Conservation (phyloP, 2,797 vertebrate genomes). For the Falco naumanni region DNA sequence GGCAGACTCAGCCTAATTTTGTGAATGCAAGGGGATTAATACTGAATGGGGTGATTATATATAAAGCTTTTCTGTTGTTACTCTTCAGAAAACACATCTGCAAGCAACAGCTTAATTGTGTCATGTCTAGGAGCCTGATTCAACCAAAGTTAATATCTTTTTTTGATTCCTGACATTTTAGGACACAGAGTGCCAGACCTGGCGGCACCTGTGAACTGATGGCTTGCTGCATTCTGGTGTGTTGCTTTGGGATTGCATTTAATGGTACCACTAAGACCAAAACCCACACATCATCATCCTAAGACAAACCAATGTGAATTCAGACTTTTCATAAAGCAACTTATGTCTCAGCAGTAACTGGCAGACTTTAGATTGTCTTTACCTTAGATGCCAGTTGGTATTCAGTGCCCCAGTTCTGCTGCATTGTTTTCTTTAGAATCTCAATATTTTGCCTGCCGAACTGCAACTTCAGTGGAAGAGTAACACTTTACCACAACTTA, state of each 20-base stretch:
- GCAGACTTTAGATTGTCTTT: neutral
- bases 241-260: neutral
- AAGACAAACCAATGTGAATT: neutral
- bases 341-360: neutral
- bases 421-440: neutral
- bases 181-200: neutral
- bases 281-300: neutral
- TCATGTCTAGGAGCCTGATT: neutral
- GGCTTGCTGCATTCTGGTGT: neutral
- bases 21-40: neutral
- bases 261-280: neutral
- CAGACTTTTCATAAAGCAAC: neutral
- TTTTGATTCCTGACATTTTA: neutral
- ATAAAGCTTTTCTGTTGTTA: neutral
- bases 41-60: neutral
- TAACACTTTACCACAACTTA: neutral
- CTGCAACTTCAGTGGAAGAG: neutral
- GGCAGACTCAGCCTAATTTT: neutral
- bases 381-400: neutral
- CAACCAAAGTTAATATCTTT: neutral
- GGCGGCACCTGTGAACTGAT: neutral
- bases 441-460: neutral
- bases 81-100: neutral
- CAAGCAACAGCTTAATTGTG: neutral
- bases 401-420: neutral